A percentile compares a stretch with the other conserved stretches of the same genome.
These are phyloP conservation scores for Gonocerus acuteangulatus DNA, from an alignment of 2,888 invertebrate genomes.

Conservation along the genomic window DNA sequence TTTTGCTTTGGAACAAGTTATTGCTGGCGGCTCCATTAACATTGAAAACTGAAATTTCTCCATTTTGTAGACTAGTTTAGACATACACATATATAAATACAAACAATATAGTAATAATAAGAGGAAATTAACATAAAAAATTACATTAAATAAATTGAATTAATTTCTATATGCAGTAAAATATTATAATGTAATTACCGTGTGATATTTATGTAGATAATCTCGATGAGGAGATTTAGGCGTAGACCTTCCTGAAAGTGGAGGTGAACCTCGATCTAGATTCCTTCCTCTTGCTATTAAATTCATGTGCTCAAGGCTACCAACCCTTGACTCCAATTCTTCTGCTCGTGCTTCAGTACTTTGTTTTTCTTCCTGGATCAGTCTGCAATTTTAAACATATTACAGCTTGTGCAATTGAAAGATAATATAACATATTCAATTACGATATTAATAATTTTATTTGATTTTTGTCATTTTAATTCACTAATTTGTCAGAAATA, in stretches of 20 bases:
- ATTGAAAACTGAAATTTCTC: too few species aligned
- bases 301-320: constrained; percentile 91
- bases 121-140: too few species aligned
- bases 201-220: constrained; percentile 90
- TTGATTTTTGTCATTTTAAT: background rate
- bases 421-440: background rate
- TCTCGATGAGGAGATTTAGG: constrained; percentile 75
- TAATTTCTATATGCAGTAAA: too few species aligned
- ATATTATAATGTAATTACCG: constrained; percentile 60
- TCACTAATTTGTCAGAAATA: too few species aligned
- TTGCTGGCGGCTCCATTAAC: too few species aligned
- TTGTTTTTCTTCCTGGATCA: constrained; percentile 91
- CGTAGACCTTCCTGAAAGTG: constrained; percentile 83
- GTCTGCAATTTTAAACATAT: constrained; percentile 40
- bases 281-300: constrained; percentile 65
- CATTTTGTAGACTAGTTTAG: too few species aligned
- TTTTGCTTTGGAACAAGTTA: too few species aligned
- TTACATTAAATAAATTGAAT: too few species aligned
- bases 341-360: constrained; percentile 94
- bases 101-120: too few species aligned
- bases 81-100: too few species aligned
- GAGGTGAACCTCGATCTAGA: constrained; percentile 66
- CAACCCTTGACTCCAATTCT: constrained; percentile 92
- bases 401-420: too few species aligned
- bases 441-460: background rate